Evolutionary conservation across 1,140 invertebrate species (phyloP), one percentile per base, ranked within the genome.

Genomic region (Pemphigus obesinymphae): DNA sequence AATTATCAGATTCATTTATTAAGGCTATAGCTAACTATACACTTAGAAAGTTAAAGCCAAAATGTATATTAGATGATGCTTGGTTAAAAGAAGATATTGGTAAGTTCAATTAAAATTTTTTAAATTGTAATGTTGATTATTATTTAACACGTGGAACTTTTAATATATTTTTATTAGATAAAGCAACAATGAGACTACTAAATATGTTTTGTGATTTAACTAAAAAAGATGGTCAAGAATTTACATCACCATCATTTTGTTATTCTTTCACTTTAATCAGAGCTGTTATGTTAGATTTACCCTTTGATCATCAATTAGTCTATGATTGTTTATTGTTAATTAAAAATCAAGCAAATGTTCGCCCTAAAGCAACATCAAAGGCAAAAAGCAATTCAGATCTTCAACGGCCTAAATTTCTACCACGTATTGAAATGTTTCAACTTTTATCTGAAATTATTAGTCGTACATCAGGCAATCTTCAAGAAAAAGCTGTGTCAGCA

Each of bases 231-330:
- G 11, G 6, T 45, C 63, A 61, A 31, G 17, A 89, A 50, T 89
- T 95, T 53, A 89, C 89, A 5, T 91, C 91, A 0, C 91, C 94
- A 3, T 91, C 92, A 0, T 96, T 97, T 87, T 92, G 93, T 53
- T 97, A 94, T 85, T 89, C 91, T 31, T 97, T 96, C 86, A 92
- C 94, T 8, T 90, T 97, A 82, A 87, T 97, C 5, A 91, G 91
- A 82, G 88, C 90, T 83, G 91, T 92, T 82, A 85, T 95, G 43
- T 85, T 89, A 10, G 88, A 88, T 0, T 85, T 84, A 72, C 87
- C 89, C 43, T 86, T 85, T 50, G 89, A 92, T 83, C 91, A 93
- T 68, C 85, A 88, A 26, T 87, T 92, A 82, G 88, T 92, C 34
- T 86, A 90, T 61, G 89, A 90, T 82, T 90, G 90, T 8, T 87